Evolutionary conservation across 2,797 vertebrate genomes (phyloP), one percentile per base, ranked within the genome.

Genomic region (Protosalanx chinensis): DNA sequence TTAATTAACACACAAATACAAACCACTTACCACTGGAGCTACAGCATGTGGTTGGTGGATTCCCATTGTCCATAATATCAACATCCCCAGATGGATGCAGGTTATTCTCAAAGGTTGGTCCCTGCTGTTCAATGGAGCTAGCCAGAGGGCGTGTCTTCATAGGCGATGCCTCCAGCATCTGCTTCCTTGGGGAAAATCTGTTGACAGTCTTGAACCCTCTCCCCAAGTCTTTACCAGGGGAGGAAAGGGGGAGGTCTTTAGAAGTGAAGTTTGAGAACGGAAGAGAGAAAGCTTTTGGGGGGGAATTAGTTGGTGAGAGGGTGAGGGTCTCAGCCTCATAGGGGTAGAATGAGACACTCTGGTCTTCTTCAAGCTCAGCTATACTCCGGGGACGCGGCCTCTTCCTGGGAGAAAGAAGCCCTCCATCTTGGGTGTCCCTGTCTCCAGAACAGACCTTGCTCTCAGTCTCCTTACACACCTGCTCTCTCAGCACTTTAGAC

Each of bases 221-320:
- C 32, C 60, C 51, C 1, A 2, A 12, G 8, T 56, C 66, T 32
- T 59, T 3, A 0, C 64, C 20, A 0, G 5, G 59, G 6, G 27
- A 49, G 0, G 58, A 27, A 32, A 67, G 71, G 5, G 68, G 73
- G 15, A 68, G 29, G 0, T 15, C 53, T 1, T 15, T 62, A 30
- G 12, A 46, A 68, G 7, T 64, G 1, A 20, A 23, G 57, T 69
- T 15, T 1, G 72, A 67, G 53, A 69, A 64, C 1, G 65, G 41
- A 68, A 3, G 57, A 2, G 4, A 67, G 1, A n/a, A 33, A 10
- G 0, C 46, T 81, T 82, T 84, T 35, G 59, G 64, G 0, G 85
- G 88, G 58, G 83, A 88, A 32, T 76, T 37, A 7, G 86, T 83
- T 0, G 92, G 91, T n/a, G 92, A 93, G 18, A 93, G 73, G 16